Evolutionary conservation across 2,113 vertebrate genomes (phyloP).

Genomic region (Vicugna pacos): DNA sequence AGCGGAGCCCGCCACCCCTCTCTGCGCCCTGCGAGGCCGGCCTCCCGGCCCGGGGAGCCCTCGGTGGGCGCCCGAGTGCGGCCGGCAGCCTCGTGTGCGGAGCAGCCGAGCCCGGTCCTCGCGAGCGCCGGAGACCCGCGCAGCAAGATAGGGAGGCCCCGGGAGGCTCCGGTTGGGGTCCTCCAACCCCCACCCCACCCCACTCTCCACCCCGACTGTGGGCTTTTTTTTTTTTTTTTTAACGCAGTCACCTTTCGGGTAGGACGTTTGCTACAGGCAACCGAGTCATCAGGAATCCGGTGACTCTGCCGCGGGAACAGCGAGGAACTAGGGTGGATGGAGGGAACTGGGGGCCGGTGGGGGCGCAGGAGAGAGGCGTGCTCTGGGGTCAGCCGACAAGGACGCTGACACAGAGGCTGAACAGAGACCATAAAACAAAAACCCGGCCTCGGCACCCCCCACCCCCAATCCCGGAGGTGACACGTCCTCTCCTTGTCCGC

Average conservation of each 20-base stretch:
- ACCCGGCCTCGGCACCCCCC: neutral
- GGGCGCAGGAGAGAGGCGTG: neutral
- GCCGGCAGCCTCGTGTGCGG: neutral
- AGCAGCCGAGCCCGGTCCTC: too few species aligned
- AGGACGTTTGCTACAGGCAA: constrained; percentile 81
- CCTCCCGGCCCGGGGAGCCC: neutral
- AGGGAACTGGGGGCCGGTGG: neutral
- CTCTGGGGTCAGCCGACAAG: constrained; percentile 82
- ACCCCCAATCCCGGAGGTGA: constrained; percentile 33
- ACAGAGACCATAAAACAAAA: constrained; percentile 38
- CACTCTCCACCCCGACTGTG: too few species aligned
- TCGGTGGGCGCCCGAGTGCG: neutral
- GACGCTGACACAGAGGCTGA: constrained; percentile 81
- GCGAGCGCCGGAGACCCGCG: neutral
- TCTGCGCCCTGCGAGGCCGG: neutral
- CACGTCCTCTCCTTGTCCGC: constrained; percentile 38
- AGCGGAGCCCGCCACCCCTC: neutral
- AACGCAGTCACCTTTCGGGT: constrained; percentile 85
- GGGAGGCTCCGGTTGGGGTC: neutral
- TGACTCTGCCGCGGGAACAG: constrained; percentile 78
- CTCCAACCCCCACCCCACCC: neutral
- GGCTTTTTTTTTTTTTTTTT: neutral
- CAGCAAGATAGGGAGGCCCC: neutral
- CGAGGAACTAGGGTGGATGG: constrained; percentile 43
- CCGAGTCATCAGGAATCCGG: constrained; percentile 82